Conservation (phyloP, 1,140 invertebrate species). For the Macrocentrus cingulum region DNA sequence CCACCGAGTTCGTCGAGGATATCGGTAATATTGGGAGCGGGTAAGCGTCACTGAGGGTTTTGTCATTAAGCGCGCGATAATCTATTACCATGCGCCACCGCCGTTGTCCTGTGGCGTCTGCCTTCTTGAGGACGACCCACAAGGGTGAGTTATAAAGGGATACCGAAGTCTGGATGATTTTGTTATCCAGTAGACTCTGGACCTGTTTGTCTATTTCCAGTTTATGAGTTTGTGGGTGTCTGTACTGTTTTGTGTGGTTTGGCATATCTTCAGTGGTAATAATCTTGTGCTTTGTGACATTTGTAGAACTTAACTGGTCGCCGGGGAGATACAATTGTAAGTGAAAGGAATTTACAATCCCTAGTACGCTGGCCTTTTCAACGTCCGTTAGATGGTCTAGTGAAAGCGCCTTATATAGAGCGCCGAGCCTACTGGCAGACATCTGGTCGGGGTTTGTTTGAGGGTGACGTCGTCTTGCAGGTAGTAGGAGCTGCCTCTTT, state of each 20-base stretch:
- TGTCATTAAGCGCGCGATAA: neutral
- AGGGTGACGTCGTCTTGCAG: neutral
- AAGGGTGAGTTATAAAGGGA: neutral
- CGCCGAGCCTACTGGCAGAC: too few relatives aligned
- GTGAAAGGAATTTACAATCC: neutral
- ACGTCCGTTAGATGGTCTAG: conserved; percentile 5
- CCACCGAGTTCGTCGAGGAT: too few relatives aligned
- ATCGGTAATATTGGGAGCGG: neutral
- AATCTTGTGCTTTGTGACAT: too few relatives aligned
- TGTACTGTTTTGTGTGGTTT: neutral
- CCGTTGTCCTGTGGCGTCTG: neutral
- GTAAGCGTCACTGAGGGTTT: neutral
- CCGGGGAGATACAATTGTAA: conserved; percentile 11
- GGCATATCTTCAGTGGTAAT: neutral
- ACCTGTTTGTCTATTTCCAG: neutral
- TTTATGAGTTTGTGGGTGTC: neutral
- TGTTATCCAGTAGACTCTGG: neutral
- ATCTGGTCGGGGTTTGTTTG: neutral
- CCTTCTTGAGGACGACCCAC: neutral
- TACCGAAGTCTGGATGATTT: neutral
- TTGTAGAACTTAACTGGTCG: too few relatives aligned
- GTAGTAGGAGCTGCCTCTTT: neutral
- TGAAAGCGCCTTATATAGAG: too few relatives aligned
- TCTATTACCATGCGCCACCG: conserved; percentile 7
- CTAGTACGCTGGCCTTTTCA: conserved; percentile 2